Conservation (phyloP, 1,140 invertebrate species). For the Calycopis cecrops region DNA sequence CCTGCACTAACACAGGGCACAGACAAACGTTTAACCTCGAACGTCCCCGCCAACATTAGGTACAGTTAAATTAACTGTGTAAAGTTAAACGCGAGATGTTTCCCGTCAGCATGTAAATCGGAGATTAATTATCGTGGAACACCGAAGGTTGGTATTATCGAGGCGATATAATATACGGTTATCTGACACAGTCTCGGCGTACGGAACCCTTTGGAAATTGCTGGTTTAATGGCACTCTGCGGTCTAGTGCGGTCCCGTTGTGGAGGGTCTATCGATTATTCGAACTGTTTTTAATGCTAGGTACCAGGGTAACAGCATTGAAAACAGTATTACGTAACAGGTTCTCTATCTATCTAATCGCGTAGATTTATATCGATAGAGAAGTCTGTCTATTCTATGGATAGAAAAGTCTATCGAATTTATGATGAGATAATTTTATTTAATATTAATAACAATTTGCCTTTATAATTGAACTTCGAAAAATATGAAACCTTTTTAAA, state of each 20-base stretch:
- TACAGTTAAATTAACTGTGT: conserved; percentile 1
- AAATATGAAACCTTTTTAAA: no score
- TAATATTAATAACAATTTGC: no score
- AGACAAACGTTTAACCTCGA: not conserved
- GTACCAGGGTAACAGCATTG: no score
- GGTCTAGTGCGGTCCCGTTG: conserved; percentile 11
- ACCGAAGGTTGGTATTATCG: conserved; percentile 4
- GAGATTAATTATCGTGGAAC: conserved; percentile 3
- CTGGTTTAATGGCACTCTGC: conserved; percentile 13
- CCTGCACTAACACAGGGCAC: no score
- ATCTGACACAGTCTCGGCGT: conserved; percentile 13
- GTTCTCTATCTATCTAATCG: no score
- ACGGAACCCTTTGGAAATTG: conserved; percentile 14
- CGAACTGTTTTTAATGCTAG: no score
- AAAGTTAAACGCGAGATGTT: not conserved
- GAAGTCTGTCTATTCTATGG: no score
- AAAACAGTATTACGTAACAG: no score
- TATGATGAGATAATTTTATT: no score
- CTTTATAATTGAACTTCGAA: no score
- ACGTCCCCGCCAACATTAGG: not conserved
- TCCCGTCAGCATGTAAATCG: conserved; percentile 2
- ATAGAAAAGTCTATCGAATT: no score
- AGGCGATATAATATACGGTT: conserved; percentile 15
- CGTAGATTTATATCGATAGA: no score
- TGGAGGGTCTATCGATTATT: conserved; percentile 1